Evolutionary conservation across 2,888 invertebrate genomes (phyloP), one percentile per base, ranked within the genome.

Genomic region (Eudasyphora cyanicolor): DNA sequence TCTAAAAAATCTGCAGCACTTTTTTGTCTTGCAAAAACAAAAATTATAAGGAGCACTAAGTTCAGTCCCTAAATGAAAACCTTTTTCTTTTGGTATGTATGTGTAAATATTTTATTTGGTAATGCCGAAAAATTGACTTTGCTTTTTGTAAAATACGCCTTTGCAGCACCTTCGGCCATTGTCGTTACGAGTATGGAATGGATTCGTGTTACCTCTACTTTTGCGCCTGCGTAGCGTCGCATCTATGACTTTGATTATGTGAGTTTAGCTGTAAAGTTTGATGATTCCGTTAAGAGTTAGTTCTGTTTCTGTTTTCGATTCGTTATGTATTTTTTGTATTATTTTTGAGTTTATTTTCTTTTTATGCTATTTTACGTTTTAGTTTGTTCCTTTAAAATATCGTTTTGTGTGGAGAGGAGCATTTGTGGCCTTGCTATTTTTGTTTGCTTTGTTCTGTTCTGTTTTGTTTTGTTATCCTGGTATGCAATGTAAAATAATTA

Each of bases 51-150:
- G 19, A 64, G 17, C 4, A 17, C 8, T 38, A 62, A 38, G 19
- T 57, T 81, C 81, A 84, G 84, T 84, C 84, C 78, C 76, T 81
- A 81, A 84, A 81, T 81, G 84, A 81, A 84, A 84, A 84, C 84
- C 84, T 60, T 77, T 76, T 78, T 73, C 6, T 42, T 54, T 51
- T 62, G 17, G n/a, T n/a, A n/a, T n/a, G n/a, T n/a, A n/a, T 38
- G 42, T 24, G 27, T 27, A 29, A 6, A 60, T n/a, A 38, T 70
- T 70, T 69, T 77, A n/a, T 38, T 75, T 80, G 70, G 35, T 80
- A 79, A 79, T 82, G 82, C 84, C 84, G 74, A 85, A 85, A 79
- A 85, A 85, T 85, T 85, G 84, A 85, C 84, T 82, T 85, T 82
- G 84, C 84, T 85, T 79, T 73, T 67, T 76, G n/a, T n/a, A n/a